A percentile compares a stretch with the other conserved stretches of the same genome.
phyloP scores from a whole-genome alignment of 2,113 vertebrate species.

The Artemisiospiza belli region DNA sequence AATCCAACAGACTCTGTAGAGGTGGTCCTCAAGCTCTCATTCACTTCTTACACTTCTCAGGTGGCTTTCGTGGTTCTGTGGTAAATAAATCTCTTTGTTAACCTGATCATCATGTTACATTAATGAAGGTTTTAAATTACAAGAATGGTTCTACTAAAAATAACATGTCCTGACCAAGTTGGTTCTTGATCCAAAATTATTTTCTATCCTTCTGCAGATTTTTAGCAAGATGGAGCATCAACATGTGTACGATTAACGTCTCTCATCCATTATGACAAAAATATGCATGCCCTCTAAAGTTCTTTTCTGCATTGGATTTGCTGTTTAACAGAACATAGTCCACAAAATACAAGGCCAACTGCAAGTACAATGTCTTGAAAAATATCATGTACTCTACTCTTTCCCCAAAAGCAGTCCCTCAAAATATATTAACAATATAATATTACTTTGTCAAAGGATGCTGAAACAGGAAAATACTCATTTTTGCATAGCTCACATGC shows the following conservation, averaged over 20 bases:
- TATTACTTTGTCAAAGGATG: not conserved
- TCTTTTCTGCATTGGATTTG: not conserved
- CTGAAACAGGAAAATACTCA: not conserved
- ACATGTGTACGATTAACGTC: not conserved
- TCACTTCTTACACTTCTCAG: not conserved
- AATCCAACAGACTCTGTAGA: rapidly evolving
- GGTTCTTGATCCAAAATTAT: not conserved
- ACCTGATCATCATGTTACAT: not conserved
- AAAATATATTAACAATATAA: not conserved
- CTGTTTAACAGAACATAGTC: not conserved
- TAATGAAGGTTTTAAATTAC: not conserved
- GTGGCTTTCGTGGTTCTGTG: not conserved
- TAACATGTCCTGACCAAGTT: not conserved
- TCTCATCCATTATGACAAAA: not conserved
- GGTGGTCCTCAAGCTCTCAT: not conserved
- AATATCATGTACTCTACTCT: not conserved
- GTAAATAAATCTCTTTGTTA: not conserved
- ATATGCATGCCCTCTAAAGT: not conserved
- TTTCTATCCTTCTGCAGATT: not conserved
- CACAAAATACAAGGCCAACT: not conserved
- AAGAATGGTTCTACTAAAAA: not conserved
- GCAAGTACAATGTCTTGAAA: not conserved
- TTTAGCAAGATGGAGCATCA: not conserved
- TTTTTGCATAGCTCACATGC: not conserved
- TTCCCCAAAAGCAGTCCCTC: not conserved